Conservation (phyloP, 2,797 vertebrate species). For the Coregonus ussuriensis region DNA sequence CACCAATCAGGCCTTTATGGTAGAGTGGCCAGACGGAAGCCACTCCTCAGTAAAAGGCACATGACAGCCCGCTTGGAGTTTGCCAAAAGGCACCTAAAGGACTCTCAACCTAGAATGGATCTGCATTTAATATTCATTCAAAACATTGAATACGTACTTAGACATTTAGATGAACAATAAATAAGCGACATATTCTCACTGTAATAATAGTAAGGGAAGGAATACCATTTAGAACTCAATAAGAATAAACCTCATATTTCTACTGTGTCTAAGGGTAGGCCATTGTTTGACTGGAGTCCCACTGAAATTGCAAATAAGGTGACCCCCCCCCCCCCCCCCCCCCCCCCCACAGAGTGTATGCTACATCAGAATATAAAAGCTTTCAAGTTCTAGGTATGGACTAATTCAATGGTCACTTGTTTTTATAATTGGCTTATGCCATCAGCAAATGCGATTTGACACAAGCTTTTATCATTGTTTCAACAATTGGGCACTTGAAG, state of each 20-base stretch:
- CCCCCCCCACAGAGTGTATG: conserved; percentile 61
- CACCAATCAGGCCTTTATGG: too few relatives aligned
- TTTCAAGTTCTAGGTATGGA: conserved; percentile 72
- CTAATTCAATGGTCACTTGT: conserved; percentile 78
- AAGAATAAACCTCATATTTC: conserved; percentile 35
- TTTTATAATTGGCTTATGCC: conserved; percentile 71
- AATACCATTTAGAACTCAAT: conserved; percentile 22
- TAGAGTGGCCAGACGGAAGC: too few relatives aligned
- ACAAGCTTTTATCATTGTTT: conserved; percentile 69
- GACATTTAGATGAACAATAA: conserved; percentile 33
- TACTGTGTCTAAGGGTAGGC: conserved; percentile 44
- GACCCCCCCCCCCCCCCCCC: conserved; percentile 41
- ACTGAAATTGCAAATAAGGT: conserved; percentile 71
- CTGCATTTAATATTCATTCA: conserved; percentile 52
- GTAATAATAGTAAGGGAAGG: conserved; percentile 44
- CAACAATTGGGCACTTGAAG: conserved; percentile 68
- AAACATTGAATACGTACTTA: conserved; percentile 42
- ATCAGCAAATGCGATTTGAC: conserved; percentile 68
- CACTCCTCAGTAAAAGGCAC: too few relatives aligned
- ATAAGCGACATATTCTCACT: conserved; percentile 59
- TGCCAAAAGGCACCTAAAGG: too few relatives aligned
- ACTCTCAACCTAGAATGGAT: too few relatives aligned
- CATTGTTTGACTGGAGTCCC: conserved; percentile 63
- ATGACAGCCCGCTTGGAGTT: too few relatives aligned
- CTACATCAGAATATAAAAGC: conserved; percentile 75